A percentile compares a stretch with the other conserved stretches of the same genome.
phyloP scores from a whole-genome alignment of 2,797 vertebrate genomes.

The Sparidentex hasta region DNA sequence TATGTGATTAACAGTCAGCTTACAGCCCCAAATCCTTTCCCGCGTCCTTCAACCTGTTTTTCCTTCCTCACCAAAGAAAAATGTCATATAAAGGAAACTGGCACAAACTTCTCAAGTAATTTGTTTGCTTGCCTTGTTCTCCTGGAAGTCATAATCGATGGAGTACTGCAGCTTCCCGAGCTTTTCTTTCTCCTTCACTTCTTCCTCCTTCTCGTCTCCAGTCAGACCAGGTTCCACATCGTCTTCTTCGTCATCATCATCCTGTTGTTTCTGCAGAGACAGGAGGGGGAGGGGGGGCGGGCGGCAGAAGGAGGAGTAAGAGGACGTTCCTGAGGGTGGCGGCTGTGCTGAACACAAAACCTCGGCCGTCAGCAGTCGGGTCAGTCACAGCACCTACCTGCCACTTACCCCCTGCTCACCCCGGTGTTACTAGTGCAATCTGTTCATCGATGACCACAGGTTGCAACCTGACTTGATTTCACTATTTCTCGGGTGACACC shows the following conservation, averaged over 20 bases:
- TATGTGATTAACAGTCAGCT: background rate
- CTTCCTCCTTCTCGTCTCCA: slow-evolving; percentile 94
- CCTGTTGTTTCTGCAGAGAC: slow-evolving; percentile 89
- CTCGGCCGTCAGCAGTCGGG: slow-evolving; percentile 66
- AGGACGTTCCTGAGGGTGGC: slow-evolving; percentile 29
- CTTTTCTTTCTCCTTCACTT: slow-evolving; percentile 96
- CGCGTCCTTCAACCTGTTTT: background rate
- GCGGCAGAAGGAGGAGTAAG: slow-evolving; percentile 58
- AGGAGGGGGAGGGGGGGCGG: slow-evolving; percentile 44
- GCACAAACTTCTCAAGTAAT: background rate
- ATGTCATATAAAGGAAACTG: too few species aligned
- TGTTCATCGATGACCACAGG: slow-evolving; percentile 83
- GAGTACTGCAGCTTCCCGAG: slow-evolving; percentile 98
- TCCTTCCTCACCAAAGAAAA: too few species aligned
- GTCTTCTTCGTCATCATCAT: slow-evolving; percentile 90
- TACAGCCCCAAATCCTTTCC: background rate
- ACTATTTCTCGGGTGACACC: slow-evolving; percentile 85
- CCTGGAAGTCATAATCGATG: slow-evolving; percentile 96
- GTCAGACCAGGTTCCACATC: slow-evolving; percentile 92
- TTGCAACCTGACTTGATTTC: slow-evolving; percentile 90
- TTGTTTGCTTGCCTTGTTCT: slow-evolving; percentile 89
- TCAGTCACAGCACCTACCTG: slow-evolving; percentile 84
- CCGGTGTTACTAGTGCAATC: slow-evolving; percentile 81
- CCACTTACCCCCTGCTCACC: slow-evolving; percentile 73
- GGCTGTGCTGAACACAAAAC: slow-evolving; percentile 67